Base-by-base conservation (phyloP, 2,113 vertebrate genomes). In the Hippocampus abdominalis region DNA sequence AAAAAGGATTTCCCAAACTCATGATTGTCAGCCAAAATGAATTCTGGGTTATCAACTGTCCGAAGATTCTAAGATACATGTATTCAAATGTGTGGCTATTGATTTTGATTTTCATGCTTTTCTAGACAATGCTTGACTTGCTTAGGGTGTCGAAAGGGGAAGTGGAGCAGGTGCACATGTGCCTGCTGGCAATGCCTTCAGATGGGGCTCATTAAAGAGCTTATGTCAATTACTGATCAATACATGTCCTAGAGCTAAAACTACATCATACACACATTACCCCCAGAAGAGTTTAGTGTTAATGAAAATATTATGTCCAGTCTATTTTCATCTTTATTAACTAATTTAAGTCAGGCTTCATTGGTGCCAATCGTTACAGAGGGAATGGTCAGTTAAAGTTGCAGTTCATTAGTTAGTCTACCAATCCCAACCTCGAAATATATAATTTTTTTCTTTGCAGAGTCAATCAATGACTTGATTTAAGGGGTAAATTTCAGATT, bases 211-310 rank as follows among this genome's bases (percentile, higher is more conserved):
- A 75, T 84, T 74, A 79, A 87, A 84, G 79, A 76, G 77, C 79
- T 68, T 51, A 71, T 81, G 86, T 83, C 81, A 87, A 76, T 85
- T 87, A 82, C 78, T 76, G 78, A 91, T 92, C 90, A 86, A 90
- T 91, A 88, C 64, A 64, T 79, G 71, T 86, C 83, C 67, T 75
- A 65, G 75, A 82, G 81, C 69, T 83, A 81, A 82, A 63, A 76
- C 66, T 21, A 39, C 62, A 87, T 89, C 70, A 89, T 83, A 86
- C 82, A 86, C 85, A 79, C 81, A 89, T 87, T 77, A 64, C 36
- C 64, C 76, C 74, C 82, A 42, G 75, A 68, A 79, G 82, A 82
- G 60, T 42, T 49, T 27, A 44, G 73, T 2, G 60, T 57, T 44
- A 70, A 73, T 75, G 81, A 86, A 82, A 88, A 89, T 79, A 57